phyloP scores from a whole-genome alignment of 2,113 vertebrate genomes.

The Electrona antarctica region DNA sequence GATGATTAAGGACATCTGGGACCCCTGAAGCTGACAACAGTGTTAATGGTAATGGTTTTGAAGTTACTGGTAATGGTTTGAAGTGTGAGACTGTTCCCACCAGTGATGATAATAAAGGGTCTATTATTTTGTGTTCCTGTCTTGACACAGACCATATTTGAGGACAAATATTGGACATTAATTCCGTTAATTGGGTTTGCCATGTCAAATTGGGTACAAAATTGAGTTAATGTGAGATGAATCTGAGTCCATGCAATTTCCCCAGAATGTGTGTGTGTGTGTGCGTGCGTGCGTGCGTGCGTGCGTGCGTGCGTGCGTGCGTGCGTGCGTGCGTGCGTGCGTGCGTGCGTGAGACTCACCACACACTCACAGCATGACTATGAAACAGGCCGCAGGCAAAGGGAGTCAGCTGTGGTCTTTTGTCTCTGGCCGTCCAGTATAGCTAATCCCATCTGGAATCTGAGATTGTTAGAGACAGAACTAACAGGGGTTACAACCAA shows the following conservation, averaged over 20 bases:
- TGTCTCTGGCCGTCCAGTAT: constrained; percentile 52
- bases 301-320: neutral
- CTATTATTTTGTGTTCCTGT: neutral
- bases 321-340: neutral
- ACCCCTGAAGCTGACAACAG: constrained; percentile 37
- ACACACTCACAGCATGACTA: constrained; percentile 29
- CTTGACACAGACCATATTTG: no score
- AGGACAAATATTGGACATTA: no score
- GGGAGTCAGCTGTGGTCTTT: constrained; percentile 52
- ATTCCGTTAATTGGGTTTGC: no score
- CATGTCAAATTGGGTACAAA: neutral
- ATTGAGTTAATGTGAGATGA: neutral
- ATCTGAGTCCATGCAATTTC: no score
- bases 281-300: neutral
- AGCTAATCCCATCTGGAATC: constrained; percentile 65
- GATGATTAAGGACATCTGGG: constrained; percentile 49
- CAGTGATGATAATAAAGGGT: neutral
- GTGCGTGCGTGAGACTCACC: neutral
- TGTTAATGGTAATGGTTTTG: constrained; percentile 14
- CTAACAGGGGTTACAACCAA: constrained; percentile 27
- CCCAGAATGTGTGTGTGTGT: neutral
- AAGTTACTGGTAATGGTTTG: constrained; percentile 5
- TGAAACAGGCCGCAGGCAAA: constrained; percentile 27
- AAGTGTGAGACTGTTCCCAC: neutral
- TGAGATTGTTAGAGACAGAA: constrained; percentile 36